Base-by-base conservation (phyloP, 2,113 vertebrate species). In the Triplophysa dalaica region DNA sequence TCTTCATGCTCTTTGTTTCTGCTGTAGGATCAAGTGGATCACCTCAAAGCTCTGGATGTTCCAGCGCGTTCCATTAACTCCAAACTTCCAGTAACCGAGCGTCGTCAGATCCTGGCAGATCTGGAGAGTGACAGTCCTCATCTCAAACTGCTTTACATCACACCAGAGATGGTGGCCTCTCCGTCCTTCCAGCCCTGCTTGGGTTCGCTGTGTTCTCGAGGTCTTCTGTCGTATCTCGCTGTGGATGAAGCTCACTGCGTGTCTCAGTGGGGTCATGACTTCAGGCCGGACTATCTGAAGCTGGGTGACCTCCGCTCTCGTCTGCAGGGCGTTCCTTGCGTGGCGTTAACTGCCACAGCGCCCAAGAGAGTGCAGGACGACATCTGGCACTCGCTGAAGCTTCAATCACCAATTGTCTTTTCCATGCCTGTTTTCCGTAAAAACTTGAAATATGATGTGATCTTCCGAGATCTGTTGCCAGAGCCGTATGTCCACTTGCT, bases 221-320 rank as follows among this genome's bases (percentile, higher is more conserved):
- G 90, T 19, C 93, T 98, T 26, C 87, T 99, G 54, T 94, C 96
- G 52, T 96, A 95, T 81, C 88, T 99, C 88, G 91, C 98, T 1
- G 94, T 99, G 2, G 98, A 99, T 4, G 98, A 99, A 88, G 98
- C 97, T 0, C 98, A 99, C 85, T 99, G 98, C 0, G 95, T 99
- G 45, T 99, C 98, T 22, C 97, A 99, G 91, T 99, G 97, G 98
- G 98, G 98, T 1, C 97, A 99, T 0, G 96, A 99, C 62, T 99
- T 99, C 79, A 93, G 98, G 2, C 98, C 98, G 0, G 97, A 99
- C 89, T 99, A 99, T 88, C 89, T 98, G 48, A 94, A 95, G 26
- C 92, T 99, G 83, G 97, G 96, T 0, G 21, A 88, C 3, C 85
- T 99, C 85, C 95, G 96, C 1, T 0, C 85, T 29, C 92, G 89